Percentiles rank a stretch among this genome's conserved stretches.
Evolutionary conservation across 2,888 invertebrate genomes (phyloP).

Genomic region (Acleris holmiana): DNA sequence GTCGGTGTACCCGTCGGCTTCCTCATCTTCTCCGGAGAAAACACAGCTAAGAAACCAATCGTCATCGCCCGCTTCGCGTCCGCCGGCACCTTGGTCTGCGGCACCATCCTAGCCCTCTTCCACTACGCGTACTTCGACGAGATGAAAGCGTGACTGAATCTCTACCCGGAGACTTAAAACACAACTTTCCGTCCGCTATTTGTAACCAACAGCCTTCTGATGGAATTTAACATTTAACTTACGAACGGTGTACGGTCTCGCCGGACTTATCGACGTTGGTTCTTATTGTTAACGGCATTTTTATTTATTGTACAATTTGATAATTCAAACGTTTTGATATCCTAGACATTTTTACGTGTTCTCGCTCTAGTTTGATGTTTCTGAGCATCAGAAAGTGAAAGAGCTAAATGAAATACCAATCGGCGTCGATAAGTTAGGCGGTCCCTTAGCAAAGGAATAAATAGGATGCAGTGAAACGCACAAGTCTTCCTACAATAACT

Average conservation of each 20-base stretch:
- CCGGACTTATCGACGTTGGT: too few relatives aligned
- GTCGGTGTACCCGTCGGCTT: constrained; percentile 87
- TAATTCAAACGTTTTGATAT: too few relatives aligned
- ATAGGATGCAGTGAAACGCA: constrained; percentile 30
- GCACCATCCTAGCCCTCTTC: constrained; percentile 45
- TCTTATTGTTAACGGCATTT: too few relatives aligned
- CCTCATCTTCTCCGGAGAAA: constrained; percentile 80
- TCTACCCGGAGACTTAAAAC: constrained; percentile 42
- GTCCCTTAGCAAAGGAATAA: constrained; percentile 7
- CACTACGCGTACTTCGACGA: constrained; percentile 52
- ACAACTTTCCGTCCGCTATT: constrained; percentile 62
- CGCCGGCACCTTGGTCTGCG: constrained; percentile 49
- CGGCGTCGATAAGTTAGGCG: not conserved
- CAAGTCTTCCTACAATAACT: constrained; percentile 37
- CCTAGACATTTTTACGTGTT: too few relatives aligned
- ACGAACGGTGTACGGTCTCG: not conserved
- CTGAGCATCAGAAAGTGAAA: too few relatives aligned
- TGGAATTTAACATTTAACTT: constrained; percentile 44
- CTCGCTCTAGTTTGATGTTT: too few relatives aligned
- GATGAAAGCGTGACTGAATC: constrained; percentile 48
- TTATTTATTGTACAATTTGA: too few relatives aligned
- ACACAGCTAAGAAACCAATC: constrained; percentile 53
- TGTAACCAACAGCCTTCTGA: constrained; percentile 50
- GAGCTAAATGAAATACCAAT: too few relatives aligned
- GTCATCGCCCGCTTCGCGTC: constrained; percentile 56